Evolutionary conservation across 2,797 vertebrate genomes (phyloP).

Genomic region (Phyllotis vaccarum): DNA sequence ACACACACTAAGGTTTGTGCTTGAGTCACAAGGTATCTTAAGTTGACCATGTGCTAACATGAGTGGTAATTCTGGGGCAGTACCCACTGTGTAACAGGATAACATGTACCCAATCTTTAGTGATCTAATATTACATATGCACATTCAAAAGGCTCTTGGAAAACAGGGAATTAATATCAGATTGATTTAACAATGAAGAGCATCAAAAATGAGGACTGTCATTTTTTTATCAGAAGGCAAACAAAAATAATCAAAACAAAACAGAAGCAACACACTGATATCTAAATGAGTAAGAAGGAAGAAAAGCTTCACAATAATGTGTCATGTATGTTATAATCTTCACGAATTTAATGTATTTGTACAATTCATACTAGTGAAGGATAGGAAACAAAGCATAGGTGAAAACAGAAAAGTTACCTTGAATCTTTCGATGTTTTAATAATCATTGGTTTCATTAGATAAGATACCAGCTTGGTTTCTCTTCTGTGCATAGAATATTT

Average conservation of each 20-base stretch:
- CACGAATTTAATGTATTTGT: not conserved
- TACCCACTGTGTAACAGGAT: accelerated
- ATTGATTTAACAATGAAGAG: not conserved
- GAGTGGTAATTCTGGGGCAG: not conserved
- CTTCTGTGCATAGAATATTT: not conserved
- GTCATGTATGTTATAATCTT: not conserved
- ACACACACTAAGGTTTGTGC: not conserved
- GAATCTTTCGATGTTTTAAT: not conserved
- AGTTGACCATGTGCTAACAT: not conserved
- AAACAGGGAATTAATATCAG: not conserved
- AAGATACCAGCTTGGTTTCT: not conserved
- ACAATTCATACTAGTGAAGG: not conserved
- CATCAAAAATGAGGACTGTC: not conserved
- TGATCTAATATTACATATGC: not conserved
- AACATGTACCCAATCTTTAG: not conserved
- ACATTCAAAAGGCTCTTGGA: not conserved
- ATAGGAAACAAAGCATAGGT: not conserved
- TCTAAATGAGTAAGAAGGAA: not conserved
- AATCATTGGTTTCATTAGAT: not conserved
- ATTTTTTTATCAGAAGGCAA: not conserved
- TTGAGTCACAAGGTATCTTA: not conserved
- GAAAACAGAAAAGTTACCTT: not conserved
- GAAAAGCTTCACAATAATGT: not conserved
- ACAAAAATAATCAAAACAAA: not conserved
- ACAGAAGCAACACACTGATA: not conserved